Percentiles rank a stretch among this genome's conserved stretches.
Evolutionary conservation across 2,888 invertebrate species (phyloP).

Genomic region (Philonicus albiceps): DNA sequence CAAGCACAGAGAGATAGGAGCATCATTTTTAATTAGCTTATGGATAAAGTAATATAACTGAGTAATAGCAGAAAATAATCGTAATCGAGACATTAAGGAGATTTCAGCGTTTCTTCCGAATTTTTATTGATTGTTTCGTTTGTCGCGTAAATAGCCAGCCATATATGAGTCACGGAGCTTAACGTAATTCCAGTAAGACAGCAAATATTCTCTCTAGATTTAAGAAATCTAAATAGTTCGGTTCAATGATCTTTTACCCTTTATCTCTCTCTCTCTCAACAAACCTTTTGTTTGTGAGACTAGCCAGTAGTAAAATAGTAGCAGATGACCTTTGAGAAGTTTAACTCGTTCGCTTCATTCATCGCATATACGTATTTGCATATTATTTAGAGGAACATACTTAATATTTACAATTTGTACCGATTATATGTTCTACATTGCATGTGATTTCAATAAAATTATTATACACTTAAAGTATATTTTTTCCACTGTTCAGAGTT

Average conservation of each 20-base stretch:
- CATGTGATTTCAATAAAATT: conserved; percentile 34
- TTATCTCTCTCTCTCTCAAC: background rate
- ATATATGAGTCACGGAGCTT: background rate
- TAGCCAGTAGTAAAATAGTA: background rate
- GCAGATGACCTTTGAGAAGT: background rate
- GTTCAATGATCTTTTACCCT: background rate
- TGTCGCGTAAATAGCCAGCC: background rate
- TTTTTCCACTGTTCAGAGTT: background rate
- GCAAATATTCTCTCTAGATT: background rate
- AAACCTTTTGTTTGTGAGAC: background rate
- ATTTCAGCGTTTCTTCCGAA: conserved; percentile 1
- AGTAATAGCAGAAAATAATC: background rate
- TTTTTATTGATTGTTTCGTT: background rate
- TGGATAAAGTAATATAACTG: background rate
- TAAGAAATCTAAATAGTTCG: background rate
- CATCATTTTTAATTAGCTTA: background rate
- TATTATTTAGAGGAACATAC: conserved; percentile 15
- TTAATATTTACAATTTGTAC: conserved; percentile 26
- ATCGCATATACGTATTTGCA: background rate
- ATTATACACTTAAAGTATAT: background rate
- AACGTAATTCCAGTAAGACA: background rate
- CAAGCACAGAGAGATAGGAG: conserved; percentile 21
- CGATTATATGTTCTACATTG: conserved; percentile 37
- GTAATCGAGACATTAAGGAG: background rate
- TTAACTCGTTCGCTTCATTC: background rate